Evolutionary conservation across 2,888 invertebrate genomes (phyloP), one percentile per base, ranked within the genome.

Genomic region (Erebia ligea): DNA sequence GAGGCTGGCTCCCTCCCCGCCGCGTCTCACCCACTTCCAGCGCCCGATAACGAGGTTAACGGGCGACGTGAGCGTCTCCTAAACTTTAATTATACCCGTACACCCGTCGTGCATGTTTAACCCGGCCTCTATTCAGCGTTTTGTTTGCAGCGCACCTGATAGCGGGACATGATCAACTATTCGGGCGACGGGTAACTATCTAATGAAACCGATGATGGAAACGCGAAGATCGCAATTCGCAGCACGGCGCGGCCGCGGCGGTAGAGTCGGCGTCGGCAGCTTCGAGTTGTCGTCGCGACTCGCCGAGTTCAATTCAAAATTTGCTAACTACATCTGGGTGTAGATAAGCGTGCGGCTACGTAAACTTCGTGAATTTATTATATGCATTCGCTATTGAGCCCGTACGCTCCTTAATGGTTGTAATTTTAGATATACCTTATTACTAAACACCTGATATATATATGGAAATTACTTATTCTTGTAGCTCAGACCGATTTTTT

Each of bases 31-130:
- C 92, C 92, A 92, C 92, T 92, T 92, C 92, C 90, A 92, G 90
- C 92, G 91, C 92, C 92, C 92, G 92, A 93, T 93, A 93, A 93
- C 93, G 92, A 93, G 93, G 93, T 93, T 93, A 93, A 93, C 92
- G 92, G 92, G 93, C 93, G 92, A 92, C 93, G 92, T 92, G 92
- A 92, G 92, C 91, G 91, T 92, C 91, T 92, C 92, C 92, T 92
- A 93, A 93, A 93, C 92, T 93, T 92, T 93, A 93, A 92, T 93
- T 92, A 93, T 91, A 91, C 91, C 89, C 88, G 90, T 93, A 92
- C 91, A 91, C 86, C 90, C 90, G 89, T 88, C 89, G 89, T 91
- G 90, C 91, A 93, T 93, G 92, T 92, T 93, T 91, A 92, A 91
- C 90, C 90, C 87, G 87, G 86, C 88, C 90, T 90, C 88, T 90